Evolutionary conservation across 1,140 invertebrate genomes (phyloP).

Genomic region (Drosophila eugracilis): DNA sequence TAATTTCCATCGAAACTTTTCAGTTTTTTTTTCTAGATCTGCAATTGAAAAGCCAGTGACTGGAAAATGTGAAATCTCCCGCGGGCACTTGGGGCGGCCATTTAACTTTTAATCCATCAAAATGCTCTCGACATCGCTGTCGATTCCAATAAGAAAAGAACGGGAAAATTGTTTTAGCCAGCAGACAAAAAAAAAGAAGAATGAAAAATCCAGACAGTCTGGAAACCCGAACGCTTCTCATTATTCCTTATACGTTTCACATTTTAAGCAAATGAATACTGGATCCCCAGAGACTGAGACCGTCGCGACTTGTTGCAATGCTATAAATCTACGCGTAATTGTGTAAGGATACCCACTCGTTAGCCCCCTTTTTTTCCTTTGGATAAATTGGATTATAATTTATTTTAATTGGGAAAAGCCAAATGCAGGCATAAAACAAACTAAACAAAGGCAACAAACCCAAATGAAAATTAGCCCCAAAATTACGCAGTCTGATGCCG

Average conservation of each 20-base stretch:
- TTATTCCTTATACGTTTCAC: constrained; percentile 45
- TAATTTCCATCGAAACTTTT: constrained; percentile 31
- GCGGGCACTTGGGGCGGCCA: constrained; percentile 32
- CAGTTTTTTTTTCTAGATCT: not conserved
- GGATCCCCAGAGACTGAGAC: constrained; percentile 34
- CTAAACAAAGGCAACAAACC: constrained; percentile 10
- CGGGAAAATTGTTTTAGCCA: constrained; percentile 66
- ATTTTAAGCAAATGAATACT: constrained; percentile 60
- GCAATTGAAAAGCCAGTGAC: constrained; percentile 35
- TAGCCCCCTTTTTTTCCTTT: constrained; percentile 38
- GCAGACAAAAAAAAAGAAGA: constrained; percentile 19
- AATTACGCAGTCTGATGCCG: constrained; percentile 76
- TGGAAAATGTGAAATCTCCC: constrained; percentile 40
- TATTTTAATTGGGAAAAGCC: constrained; percentile 77
- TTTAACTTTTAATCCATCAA: constrained; percentile 80
- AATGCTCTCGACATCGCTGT: constrained; percentile 50
- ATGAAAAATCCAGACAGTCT: constrained; percentile 32
- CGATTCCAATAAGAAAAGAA: constrained; percentile 42
- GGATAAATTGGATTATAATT: constrained; percentile 79
- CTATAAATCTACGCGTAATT: constrained; percentile 69
- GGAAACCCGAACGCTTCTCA: constrained; percentile 62
- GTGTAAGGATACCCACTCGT: constrained; percentile 47
- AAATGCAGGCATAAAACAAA: constrained; percentile 46
- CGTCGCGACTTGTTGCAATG: constrained; percentile 26
- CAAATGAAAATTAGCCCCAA: constrained; percentile 69